Percentiles rank a stretch among this genome's conserved stretches.
Evolutionary conservation across 2,113 vertebrate species (phyloP).

Genomic region (Potamarius usumacintae): DNA sequence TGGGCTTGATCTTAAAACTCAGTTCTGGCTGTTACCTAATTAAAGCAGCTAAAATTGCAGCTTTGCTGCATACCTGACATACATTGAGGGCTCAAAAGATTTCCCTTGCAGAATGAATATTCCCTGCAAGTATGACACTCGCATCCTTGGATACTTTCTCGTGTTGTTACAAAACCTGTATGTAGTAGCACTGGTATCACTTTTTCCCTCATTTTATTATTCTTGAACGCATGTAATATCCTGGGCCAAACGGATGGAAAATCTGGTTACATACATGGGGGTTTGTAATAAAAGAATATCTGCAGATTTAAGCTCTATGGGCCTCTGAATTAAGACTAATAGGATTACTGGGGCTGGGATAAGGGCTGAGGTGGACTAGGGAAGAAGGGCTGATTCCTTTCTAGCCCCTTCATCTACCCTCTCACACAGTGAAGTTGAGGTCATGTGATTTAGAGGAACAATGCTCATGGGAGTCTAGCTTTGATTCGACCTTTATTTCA

Average conservation of each 20-base stretch:
- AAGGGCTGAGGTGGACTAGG: constrained; percentile 43
- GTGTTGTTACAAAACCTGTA: not conserved
- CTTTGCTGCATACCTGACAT: constrained; percentile 2
- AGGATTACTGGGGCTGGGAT: constrained; percentile 63
- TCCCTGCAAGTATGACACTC: not conserved
- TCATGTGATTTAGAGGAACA: constrained; percentile 61
- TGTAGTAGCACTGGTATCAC: not conserved
- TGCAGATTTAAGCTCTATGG: constrained; percentile 15
- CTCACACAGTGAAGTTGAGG: constrained; percentile 36
- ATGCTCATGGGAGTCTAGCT: constrained; percentile 57
- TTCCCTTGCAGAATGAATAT: not conserved
- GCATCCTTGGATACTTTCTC: not conserved
- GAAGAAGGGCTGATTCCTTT: constrained; percentile 22
- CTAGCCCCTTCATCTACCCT: constrained; percentile 28
- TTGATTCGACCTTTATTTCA: constrained; percentile 50
- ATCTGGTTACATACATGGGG: not conserved
- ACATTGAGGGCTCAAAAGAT: constrained; percentile 19
- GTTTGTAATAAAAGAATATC: constrained; percentile 45
- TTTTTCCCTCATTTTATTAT: not conserved
- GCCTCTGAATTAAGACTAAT: constrained; percentile 65
- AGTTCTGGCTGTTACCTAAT: not conserved
- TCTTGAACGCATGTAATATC: not conserved
- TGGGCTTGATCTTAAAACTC: constrained; percentile 42
- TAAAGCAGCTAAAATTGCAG: constrained; percentile 33
- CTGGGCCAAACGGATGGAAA: not conserved